Base-by-base conservation (phyloP, 2,797 vertebrate genomes). In the Xenops minutus region DNA sequence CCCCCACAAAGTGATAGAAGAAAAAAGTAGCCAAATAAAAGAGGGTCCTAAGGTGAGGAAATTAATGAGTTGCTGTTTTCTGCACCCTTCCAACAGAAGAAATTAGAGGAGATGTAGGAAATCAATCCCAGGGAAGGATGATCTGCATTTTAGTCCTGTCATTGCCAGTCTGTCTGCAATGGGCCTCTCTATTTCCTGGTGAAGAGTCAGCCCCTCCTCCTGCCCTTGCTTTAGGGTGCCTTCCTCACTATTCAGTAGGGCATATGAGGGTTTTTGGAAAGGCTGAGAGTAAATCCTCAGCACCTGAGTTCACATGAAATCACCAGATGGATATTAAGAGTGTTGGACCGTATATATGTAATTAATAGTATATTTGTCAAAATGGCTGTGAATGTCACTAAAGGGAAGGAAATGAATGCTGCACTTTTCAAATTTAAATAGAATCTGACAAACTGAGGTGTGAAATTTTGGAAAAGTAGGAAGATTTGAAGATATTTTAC, bases 331-430 rank as follows among this genome's bases (percentile, higher is more conserved):
- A 14, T 87, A 32, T 39, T 34, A 44, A 69, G 46, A 43, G 23
- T 46, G 19, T 23, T 64, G 49, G 37, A 64, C 32, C 56, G 43
- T 36, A 8, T 44, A 32, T 23, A 8, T 52, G 26, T 51, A 13
- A 56, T 59, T 55, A 77, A 64, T 23, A 46, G 10, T 37, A 7
- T 34, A 56, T 46, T 69, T 64, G 30, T 22, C 27, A 56, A 80
- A 64, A 73, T 30, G 51, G 2, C 14, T 63, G 32, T 14, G 18
- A 77, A 52, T 0, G 0, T 30, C 19, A 8, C 46, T 32, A 15
- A 2, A 48, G 30, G 14, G 22, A 37, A 61, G 24, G 20, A 81
- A 74, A 75, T 8, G 4, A 49, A 36, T 37, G 13, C 4, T 18
- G 3, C 29, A 30, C 1, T 39, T 69, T 26, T 22, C 2, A 78